Evolutionary conservation across 2,797 vertebrate genomes (phyloP), one percentile per base, ranked within the genome.

Genomic region (Apodemus agrarius): DNA sequence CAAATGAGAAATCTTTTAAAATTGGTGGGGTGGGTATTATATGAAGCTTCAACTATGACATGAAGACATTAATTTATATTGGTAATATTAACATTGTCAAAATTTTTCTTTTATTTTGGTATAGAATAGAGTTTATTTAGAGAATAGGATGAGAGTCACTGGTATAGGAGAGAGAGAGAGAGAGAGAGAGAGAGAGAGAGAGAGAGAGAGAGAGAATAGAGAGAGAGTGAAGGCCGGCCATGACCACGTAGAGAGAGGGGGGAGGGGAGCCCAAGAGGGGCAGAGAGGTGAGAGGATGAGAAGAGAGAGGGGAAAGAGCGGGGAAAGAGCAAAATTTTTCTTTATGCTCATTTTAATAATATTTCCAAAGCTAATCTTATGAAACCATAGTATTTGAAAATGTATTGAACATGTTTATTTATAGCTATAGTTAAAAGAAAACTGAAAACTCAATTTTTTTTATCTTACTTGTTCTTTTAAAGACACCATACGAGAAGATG

Each of bases 401-500:
- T 78, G 5, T 4, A 61, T 37, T 87, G 26, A 87, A 89, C 31
- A 46, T 81, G 11, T 80, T 95, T 86, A 95, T 82, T 91, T 92
- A 63, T 78, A 49, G 2, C 37, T 95, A 6, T 84, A 96, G 91
- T 88, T 67, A 79, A 90, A 94, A 95, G 26, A 21, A 24, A 94
- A 65, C 43, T 79, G 6, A 96, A 94, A 14, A 95, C n/a, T 29
- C 14, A 80, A 19, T 17, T 95, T n/a, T 40, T 90, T 91, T 86
- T 43, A 40, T 67, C 49, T 95, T 67, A 95, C 59, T 94, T 93
- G 95, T 97, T 93, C 52, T 89, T 86, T 87, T 67, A 80, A 95
- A 85, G 87, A 54, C 31, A 96, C 95, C 63, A 74, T 63, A 52
- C 13, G 34, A 79, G 95, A 93, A 94, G 81, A 26, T n/a, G 46